Evolutionary conservation across 2,888 invertebrate species (phyloP), one percentile per base, ranked within the genome.

Genomic region (Amphiduros pacificus): DNA sequence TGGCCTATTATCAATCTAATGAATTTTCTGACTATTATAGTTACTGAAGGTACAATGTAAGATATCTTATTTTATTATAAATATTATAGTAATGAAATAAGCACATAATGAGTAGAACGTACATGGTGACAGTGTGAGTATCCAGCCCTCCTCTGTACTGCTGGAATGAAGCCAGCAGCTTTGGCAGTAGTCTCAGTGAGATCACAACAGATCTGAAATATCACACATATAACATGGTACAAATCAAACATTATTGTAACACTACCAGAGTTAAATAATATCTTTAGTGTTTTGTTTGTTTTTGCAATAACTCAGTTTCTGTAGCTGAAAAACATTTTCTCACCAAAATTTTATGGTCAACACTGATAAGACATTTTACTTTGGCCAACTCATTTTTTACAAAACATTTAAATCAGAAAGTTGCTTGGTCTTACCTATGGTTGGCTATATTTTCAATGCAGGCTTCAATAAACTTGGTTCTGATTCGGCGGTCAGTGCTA

Each of bases 381-480:
- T n/a, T n/a, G n/a, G n/a, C n/a, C n/a, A n/a, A n/a, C n/a, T n/a
- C n/a, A n/a, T n/a, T n/a, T n/a, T n/a, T n/a, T n/a, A n/a, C n/a
- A n/a, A n/a, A n/a, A n/a, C n/a, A n/a, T n/a, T n/a, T n/a, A n/a
- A n/a, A n/a, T n/a, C n/a, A n/a, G n/a, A n/a, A n/a, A n/a, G n/a
- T n/a, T 41, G n/a, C 5, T 14, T 24, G 3, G 20, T 55, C 63
- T 77, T 82, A 89, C 87, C 88, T 89, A 83, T 94, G 93, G 71
- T 89, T 89, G 17, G 92, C 90, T 65, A 95, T 86, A 83, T 95
- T 95, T 73, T 93, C 91, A 51, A 95, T 85, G 75, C 94, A 94
- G 9, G 94, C 95, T 82, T 95, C 94, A 69, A 96, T 94, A 77
- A 96, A 96, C 83, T 94, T 94, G 84, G 93, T 93, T 60, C 93